Percentiles rank a stretch among this genome's conserved stretches.
phyloP scores from a whole-genome alignment of 2,888 invertebrate species.

The Myopa testacea region DNA sequence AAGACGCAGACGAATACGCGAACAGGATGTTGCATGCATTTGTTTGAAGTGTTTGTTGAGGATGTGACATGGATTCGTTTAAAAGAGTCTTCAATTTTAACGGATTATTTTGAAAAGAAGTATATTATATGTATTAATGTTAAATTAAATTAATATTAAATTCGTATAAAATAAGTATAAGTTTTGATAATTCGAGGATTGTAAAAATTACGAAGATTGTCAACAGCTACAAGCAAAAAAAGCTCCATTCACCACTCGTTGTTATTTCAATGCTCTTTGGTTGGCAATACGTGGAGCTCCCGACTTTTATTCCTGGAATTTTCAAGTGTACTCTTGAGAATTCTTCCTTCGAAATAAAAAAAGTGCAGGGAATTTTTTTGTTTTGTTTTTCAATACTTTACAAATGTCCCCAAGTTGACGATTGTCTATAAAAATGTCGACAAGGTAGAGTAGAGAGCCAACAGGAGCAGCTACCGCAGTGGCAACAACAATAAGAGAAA shows the following conservation, averaged over 20 bases:
- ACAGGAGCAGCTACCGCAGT: neutral
- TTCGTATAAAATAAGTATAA: no score
- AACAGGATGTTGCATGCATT: slow-evolving; percentile 3
- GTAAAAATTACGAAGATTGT: no score
- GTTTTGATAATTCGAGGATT: no score
- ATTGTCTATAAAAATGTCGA: slow-evolving; percentile 40
- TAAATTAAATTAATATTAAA: no score
- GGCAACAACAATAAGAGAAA: slow-evolving; percentile 7
- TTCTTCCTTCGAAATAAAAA: slow-evolving; percentile 1
- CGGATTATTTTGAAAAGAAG: no score
- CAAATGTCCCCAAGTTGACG: slow-evolving; percentile 37
- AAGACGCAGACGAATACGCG: neutral
- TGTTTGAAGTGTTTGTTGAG: neutral
- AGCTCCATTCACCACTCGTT: neutral
- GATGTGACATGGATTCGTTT: neutral
- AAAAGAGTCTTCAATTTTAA: no score
- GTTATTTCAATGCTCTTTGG: neutral
- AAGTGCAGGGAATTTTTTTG: neutral
- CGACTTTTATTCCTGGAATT: slow-evolving; percentile 1
- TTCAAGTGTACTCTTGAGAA: slow-evolving; percentile 39
- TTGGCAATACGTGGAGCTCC: neutral
- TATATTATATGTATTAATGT: no score
- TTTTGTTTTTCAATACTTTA: neutral
- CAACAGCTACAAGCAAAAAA: neutral
- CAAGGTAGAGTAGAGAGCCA: slow-evolving; percentile 13